Conservation (phyloP, 2,113 vertebrate species). For the rabbit (Oryctolagus cuniculus) region DNA sequence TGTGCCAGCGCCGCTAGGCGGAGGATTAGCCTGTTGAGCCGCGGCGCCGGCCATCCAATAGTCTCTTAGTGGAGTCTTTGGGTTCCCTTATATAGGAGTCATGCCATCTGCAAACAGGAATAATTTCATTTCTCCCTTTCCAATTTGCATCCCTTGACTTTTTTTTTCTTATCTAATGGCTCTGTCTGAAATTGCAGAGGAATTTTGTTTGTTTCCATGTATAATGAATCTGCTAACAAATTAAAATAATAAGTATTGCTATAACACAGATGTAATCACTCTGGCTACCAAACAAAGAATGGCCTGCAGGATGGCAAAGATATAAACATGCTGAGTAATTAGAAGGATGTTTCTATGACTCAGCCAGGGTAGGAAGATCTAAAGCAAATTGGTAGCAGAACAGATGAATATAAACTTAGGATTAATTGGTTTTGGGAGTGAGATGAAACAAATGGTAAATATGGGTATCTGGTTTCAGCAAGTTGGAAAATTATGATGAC, state of each 20-base stretch:
- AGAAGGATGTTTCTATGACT: neutral
- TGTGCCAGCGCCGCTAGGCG: too few species aligned
- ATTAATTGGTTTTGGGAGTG: neutral
- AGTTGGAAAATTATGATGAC: neutral
- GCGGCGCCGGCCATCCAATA: too few species aligned
- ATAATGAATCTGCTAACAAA: neutral
- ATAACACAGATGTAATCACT: neutral
- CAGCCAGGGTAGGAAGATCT: neutral
- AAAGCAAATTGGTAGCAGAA: neutral
- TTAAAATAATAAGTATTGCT: neutral
- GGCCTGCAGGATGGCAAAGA: neutral
- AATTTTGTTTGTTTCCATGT: neutral
- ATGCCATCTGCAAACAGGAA: too few species aligned
- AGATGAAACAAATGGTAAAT: neutral
- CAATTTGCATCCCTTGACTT: too few species aligned
- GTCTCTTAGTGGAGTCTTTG: too few species aligned
- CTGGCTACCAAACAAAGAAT: neutral
- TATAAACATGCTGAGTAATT: neutral
- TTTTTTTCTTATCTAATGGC: too few species aligned
- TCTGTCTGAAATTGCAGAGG: neutral
- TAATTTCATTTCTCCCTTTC: too few species aligned
- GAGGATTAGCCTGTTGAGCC: too few species aligned
- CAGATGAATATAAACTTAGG: neutral
- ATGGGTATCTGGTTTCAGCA: neutral
- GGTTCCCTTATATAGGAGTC: too few species aligned